phyloP scores from a whole-genome alignment of 1,140 invertebrate species.

The Pogonognathellus flavescens region DNA sequence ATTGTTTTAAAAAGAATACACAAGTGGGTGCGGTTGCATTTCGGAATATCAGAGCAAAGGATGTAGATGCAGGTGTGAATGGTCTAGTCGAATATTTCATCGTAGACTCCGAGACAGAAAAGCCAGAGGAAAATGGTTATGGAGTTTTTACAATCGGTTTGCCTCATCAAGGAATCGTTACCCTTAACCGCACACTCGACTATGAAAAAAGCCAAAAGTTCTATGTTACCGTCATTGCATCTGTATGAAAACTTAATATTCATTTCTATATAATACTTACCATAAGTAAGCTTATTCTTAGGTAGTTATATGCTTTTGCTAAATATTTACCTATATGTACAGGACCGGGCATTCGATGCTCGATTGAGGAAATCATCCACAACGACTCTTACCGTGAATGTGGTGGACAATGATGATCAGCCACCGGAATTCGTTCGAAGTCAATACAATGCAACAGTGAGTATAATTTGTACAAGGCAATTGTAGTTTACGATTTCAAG shows the following conservation, averaged over 20 bases:
- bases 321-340: conserved; percentile 45
- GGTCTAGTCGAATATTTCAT: conserved; percentile 87
- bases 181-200: conserved; percentile 88
- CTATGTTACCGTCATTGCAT: conserved; percentile 88
- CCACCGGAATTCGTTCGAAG: conserved; percentile 69
- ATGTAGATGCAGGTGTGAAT: conserved; percentile 89
- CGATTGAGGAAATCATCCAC: conserved; percentile 73
- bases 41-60: conserved; percentile 84
- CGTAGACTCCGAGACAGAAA: conserved; percentile 72
- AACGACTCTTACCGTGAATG: conserved; percentile 53
- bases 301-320: background rate
- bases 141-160: conserved; percentile 86
- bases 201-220: conserved; percentile 91
- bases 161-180: conserved; percentile 90
- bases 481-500: conserved; percentile 67
- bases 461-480: conserved; percentile 67
- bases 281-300: background rate
- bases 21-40: conserved; percentile 90
- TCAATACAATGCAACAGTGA: conserved; percentile 81
- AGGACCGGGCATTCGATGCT: conserved; percentile 86
- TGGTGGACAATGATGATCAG: conserved; percentile 54
- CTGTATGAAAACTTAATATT: conserved; percentile 78
- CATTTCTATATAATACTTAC: background rate
- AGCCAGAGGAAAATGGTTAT: conserved; percentile 82
- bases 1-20: conserved; percentile 76